Conservation (phyloP, 1,140 invertebrate species). For the Hermatobates lingyangjiaoensis region DNA sequence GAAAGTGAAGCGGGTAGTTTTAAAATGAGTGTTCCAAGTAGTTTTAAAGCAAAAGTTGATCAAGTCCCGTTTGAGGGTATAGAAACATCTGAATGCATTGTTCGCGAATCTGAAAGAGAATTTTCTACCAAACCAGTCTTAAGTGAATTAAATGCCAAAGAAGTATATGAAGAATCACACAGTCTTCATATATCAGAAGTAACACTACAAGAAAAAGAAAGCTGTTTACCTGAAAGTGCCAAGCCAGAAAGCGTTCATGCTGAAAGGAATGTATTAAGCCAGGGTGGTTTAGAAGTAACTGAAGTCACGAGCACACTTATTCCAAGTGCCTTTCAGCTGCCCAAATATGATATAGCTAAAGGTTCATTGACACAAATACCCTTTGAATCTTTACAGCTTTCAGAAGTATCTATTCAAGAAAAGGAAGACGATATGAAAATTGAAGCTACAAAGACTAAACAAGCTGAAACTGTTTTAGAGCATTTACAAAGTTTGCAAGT, state of each 20-base stretch:
- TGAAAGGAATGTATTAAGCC: conserved; percentile 19
- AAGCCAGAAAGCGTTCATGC: conserved; percentile 17
- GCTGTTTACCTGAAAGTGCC: conserved; percentile 1
- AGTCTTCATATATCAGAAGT: conserved; percentile 27
- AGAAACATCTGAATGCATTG: conserved; percentile 23
- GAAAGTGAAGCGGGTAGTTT: conserved; percentile 8
- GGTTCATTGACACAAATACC: conserved; percentile 19
- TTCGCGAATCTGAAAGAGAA: conserved; percentile 14
- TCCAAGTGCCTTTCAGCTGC: conserved; percentile 15
- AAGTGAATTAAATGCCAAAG: conserved; percentile 25
- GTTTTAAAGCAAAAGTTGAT: conserved; percentile 10
- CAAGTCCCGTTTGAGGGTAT: conserved; percentile 26
- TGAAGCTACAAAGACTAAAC: conserved; percentile 22
- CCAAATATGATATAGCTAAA: conserved; percentile 13
- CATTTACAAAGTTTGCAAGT: conserved; percentile 28
- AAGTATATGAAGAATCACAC: conserved; percentile 28
- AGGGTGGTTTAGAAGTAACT: conserved; percentile 16
- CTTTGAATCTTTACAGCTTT: conserved; percentile 18
- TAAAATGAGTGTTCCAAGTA: conserved; percentile 1
- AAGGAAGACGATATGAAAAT: conserved; percentile 29
- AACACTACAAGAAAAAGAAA: conserved; percentile 27
- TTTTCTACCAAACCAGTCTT: conserved; percentile 21
- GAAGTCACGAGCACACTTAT: conserved; percentile 19
- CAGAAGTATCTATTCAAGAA: conserved; percentile 23
- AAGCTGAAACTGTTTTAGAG: conserved; percentile 27